Evolutionary conservation across 2,797 vertebrate genomes (phyloP), one percentile per base, ranked within the genome.

Genomic region (Sebastes trivittatus): DNA sequence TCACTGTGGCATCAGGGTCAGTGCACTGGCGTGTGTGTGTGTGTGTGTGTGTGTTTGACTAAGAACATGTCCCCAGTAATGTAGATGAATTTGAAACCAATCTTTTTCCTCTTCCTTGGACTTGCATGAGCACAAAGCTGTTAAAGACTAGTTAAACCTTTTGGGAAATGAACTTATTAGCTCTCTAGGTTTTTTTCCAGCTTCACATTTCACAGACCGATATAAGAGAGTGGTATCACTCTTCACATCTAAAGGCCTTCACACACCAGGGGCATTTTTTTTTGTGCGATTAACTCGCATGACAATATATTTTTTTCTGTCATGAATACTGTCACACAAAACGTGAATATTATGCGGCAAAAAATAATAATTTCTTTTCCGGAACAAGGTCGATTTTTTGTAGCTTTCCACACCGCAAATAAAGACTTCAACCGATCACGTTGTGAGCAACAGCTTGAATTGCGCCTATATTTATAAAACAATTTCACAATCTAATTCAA

Each of bases 1-100:
- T 83, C 60, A 83, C 81, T 87, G 34, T 83, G 85, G 82, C 87
- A 71, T 72, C 49, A 62, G 80, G 83, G 89, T 87, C 85, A 88
- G 46, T 52, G 69, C 38, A 70, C 73, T 77, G 56, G 68, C 52
- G 61, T 61, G 8, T 54, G 38, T 72, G 27, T 49, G 61, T 25
- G 23, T 23, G 23, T 2, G 23, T 52, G 38, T 49, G 62, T 11
- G 66, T 42, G 60, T 30, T 63, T 42, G 61, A 67, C 9, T 62
- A 20, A 20, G 13, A 76, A 32, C 64, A 54, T 18, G 29, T 80
- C 23, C 59, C 23, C 8, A 13, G 7, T 70, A 80, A 72, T 52
- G 55, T 34, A 6, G 38, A 61, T 64, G 10, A 46, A 77, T 68
- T 25, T 52, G 9, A 80, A 66, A 60, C 30, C 11, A 3, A 54